Conservation (phyloP, 2,113 vertebrate genomes). For the Astur gentilis region DNA sequence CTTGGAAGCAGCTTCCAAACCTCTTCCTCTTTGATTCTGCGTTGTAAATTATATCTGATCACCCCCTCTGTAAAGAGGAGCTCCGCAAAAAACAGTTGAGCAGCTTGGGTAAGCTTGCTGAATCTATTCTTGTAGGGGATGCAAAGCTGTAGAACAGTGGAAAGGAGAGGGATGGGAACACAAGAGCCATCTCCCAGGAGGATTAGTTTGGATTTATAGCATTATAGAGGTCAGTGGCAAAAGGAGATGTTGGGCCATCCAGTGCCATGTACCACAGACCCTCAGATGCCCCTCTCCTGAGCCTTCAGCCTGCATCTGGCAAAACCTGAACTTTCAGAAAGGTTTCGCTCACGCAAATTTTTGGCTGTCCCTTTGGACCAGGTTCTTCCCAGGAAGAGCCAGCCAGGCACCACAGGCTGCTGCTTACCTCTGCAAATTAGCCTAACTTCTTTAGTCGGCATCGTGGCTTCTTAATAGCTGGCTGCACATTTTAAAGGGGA, state of each 20-base stretch:
- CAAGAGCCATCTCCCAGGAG: background rate
- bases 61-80: background rate
- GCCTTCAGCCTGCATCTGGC: background rate
- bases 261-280: fast-evolving
- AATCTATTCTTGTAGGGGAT: background rate
- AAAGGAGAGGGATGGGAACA: background rate
- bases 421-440: background rate
- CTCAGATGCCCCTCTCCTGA: background rate
- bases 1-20: background rate
- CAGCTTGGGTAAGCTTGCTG: background rate
- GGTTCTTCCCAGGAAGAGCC: background rate
- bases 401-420: background rate
- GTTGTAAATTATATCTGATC: background rate
- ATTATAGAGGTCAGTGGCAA: background rate
- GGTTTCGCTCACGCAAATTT: background rate
- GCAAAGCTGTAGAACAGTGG: background rate
- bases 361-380: background rate
- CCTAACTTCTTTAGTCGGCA: background rate
- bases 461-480: background rate
- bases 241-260: background rate
- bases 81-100: background rate
- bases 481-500: background rate
- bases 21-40: background rate
- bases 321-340: background rate
- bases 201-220: background rate